phyloP scores from a whole-genome alignment of 2,797 vertebrate genomes.

The Parauchenoglanis punctatus region DNA sequence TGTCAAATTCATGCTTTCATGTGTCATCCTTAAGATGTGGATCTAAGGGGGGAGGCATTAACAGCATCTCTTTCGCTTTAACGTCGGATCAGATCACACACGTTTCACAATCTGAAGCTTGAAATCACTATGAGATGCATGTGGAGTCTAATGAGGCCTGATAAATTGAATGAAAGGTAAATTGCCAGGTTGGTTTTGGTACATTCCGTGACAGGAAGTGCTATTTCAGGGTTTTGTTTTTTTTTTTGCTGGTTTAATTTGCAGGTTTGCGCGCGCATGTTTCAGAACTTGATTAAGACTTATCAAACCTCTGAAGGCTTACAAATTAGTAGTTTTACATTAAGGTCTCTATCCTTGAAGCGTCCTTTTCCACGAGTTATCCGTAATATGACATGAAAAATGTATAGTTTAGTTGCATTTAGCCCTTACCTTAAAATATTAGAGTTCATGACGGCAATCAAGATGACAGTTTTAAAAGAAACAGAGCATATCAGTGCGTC shows the following conservation, averaged over 20 bases:
- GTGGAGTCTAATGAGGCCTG: slow-evolving; percentile 1
- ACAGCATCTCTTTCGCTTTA: background rate
- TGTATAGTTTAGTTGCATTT: background rate
- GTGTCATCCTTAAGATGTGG: background rate
- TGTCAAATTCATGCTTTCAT: background rate
- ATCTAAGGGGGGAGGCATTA: background rate
- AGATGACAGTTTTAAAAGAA: background rate
- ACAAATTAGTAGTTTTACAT: background rate
- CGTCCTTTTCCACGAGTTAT: background rate
- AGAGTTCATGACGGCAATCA: background rate
- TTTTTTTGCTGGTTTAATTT: background rate
- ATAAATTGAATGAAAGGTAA: slow-evolving; percentile 5
- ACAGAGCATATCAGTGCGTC: background rate
- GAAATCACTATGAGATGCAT: background rate
- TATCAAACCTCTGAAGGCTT: background rate
- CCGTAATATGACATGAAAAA: background rate
- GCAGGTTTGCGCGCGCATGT: background rate
- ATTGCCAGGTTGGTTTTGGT: slow-evolving; percentile 1
- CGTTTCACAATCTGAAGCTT: background rate
- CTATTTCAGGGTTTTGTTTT: background rate
- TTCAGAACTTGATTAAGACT: background rate
- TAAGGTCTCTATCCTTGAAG: background rate
- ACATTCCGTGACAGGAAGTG: background rate
- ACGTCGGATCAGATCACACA: background rate
- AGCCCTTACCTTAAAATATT: background rate